Percentiles rank a stretch among this genome's conserved stretches.
Evolutionary conservation across 1,140 invertebrate species (phyloP).

Genomic region (Eumaeus atala): DNA sequence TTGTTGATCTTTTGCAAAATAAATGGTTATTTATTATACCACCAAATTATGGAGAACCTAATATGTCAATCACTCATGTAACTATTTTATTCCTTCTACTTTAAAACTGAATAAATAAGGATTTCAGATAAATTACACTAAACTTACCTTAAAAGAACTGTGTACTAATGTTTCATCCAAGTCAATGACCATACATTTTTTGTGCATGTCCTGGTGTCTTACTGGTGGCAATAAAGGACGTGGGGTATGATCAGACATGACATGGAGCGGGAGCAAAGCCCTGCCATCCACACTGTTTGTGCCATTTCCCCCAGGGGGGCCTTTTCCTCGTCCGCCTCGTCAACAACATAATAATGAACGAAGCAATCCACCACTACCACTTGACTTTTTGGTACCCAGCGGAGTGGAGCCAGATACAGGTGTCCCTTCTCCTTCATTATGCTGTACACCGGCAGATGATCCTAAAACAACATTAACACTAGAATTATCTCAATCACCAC

Average conservation of each 20-base stretch:
- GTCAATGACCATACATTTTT: constrained; percentile 99
- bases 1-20: too few species aligned
- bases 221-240: constrained; percentile 89
- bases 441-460: constrained; percentile 54
- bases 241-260: constrained; percentile 63
- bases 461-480: constrained; percentile 47
- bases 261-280: constrained; percentile 75
- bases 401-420: constrained; percentile 60
- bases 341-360: constrained; percentile 92
- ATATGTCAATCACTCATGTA: too few species aligned
- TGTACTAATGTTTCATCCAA: constrained; percentile 99
- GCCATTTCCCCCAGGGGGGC: constrained; percentile 62
- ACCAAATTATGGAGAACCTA: too few species aligned
- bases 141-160: constrained; percentile 96
- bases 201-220: constrained; percentile 93
- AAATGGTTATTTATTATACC: too few species aligned
- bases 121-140: background rate
- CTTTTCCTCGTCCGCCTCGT: constrained; percentile 76
- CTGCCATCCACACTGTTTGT: constrained; percentile 73
- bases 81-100: too few species aligned
- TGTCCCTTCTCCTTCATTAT: constrained; percentile 69
- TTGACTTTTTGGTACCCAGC: constrained; percentile 64
- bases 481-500: background rate
- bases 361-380: constrained; percentile 80
- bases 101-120: too few species aligned